Evolutionary conservation across 1,140 invertebrate species (phyloP).

Genomic region (Phocides pigmalion): DNA sequence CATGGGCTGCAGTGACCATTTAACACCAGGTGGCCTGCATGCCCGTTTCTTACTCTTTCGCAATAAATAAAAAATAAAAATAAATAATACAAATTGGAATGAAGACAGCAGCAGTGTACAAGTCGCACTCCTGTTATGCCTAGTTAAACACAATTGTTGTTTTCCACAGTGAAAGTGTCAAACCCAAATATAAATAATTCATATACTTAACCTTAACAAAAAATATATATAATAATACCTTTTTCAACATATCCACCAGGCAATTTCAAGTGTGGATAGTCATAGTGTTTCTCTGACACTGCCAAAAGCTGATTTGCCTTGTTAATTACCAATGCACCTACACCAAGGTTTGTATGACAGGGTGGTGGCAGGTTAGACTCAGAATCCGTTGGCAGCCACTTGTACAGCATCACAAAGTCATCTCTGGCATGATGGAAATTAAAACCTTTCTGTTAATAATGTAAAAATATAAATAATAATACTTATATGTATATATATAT

Average conservation of each 20-base stretch:
- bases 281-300: constrained; percentile 89
- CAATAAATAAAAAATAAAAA: too few species aligned
- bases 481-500: too few species aligned
- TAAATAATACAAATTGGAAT: too few species aligned
- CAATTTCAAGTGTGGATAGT: constrained; percentile 92
- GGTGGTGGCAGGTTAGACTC: constrained; percentile 89
- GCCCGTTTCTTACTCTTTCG: too few species aligned
- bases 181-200: too few species aligned
- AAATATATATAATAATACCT: constrained; percentile 79
- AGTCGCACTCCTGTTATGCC: too few species aligned
- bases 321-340: constrained; percentile 94
- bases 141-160: too few species aligned
- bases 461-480: too few species aligned
- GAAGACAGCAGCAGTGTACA: too few species aligned
- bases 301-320: constrained; percentile 90
- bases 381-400: constrained; percentile 88
- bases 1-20: too few species aligned
- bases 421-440: constrained; percentile 94
- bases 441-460: constrained; percentile 88
- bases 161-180: too few species aligned
- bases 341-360: constrained; percentile 94
- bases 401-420: constrained; percentile 91
- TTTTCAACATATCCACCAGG: constrained; percentile 96
- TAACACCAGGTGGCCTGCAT: too few species aligned
- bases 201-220: neutral